A percentile compares a stretch with the other conserved stretches of the same genome.
These are phyloP conservation scores for Ornithoptera priamus DNA, from an alignment of 2,888 invertebrate genomes.

Conservation along the genomic window DNA sequence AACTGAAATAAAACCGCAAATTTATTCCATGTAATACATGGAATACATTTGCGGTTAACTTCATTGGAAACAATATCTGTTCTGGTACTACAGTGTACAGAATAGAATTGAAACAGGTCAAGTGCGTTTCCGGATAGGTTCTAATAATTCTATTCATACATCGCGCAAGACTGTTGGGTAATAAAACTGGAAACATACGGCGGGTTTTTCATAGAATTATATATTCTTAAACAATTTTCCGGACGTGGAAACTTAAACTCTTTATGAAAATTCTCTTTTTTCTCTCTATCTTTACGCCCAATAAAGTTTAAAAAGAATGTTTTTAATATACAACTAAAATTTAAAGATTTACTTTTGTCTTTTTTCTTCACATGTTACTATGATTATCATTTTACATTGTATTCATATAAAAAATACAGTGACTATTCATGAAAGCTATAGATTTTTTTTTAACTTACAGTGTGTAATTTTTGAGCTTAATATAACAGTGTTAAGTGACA, in stretches of 20 bases:
- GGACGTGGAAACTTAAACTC: background rate
- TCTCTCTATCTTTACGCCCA: too few species aligned
- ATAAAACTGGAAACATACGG: background rate
- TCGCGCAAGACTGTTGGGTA: background rate
- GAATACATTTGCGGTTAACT: background rate
- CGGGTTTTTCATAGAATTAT: background rate
- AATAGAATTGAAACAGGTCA: conserved; percentile 4
- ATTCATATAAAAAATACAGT: too few species aligned
- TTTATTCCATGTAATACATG: background rate
- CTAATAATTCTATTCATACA: conserved; percentile 8
- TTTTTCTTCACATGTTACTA: too few species aligned
- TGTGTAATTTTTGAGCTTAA: too few species aligned
- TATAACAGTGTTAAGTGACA: too few species aligned
- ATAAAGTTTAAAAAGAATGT: background rate
- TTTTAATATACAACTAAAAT: background rate
- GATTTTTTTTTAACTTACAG: too few species aligned
- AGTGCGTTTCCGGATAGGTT: conserved; percentile 1
- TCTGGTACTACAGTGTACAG: background rate
- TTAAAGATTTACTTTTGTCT: background rate
- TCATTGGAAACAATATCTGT: background rate
- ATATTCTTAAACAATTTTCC: background rate
- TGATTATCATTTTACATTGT: too few species aligned
- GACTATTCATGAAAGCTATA: too few species aligned
- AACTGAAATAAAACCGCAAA: background rate
- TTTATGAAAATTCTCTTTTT: too few species aligned